These are phyloP conservation scores for Vireo griseus DNA, from an alignment of 2,797 vertebrate species.

Conservation along the genomic window DNA sequence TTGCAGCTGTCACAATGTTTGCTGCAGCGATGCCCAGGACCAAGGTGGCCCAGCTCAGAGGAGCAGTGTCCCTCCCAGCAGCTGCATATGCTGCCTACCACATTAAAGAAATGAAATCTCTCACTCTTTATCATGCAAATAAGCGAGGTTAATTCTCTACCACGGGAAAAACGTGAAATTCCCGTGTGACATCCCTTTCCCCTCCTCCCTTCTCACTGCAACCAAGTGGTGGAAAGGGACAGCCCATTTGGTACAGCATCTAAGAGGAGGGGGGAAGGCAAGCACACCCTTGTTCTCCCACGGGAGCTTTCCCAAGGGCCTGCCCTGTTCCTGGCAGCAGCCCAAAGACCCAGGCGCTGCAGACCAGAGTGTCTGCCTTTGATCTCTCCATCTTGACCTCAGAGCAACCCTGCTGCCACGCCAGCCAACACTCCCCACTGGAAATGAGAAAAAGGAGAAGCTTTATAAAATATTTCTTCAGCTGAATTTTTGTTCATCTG, in stretches of 20 bases:
- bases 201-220: neutral
- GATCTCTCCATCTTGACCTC: neutral
- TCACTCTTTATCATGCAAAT: neutral
- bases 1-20: neutral
- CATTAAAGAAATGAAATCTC: neutral
- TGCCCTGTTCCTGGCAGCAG: neutral
- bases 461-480: slow-evolving; percentile 5
- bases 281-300: neutral
- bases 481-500: neutral
- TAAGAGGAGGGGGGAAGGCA: neutral
- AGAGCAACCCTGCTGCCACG: neutral
- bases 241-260: neutral
- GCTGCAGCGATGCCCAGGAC: neutral
- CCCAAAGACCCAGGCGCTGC: neutral
- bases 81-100: neutral
- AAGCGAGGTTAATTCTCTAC: neutral
- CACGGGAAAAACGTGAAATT: neutral
- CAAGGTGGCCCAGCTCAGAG: neutral
- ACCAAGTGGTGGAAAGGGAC: neutral
- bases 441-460: slow-evolving; percentile 2
- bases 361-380: neutral
- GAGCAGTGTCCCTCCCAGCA: neutral
- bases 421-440: neutral
- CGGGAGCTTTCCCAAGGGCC: neutral
- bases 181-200: neutral